These are phyloP conservation scores for Diogma glabrata DNA, from an alignment of 2,888 invertebrate species.

Conservation along the genomic window DNA sequence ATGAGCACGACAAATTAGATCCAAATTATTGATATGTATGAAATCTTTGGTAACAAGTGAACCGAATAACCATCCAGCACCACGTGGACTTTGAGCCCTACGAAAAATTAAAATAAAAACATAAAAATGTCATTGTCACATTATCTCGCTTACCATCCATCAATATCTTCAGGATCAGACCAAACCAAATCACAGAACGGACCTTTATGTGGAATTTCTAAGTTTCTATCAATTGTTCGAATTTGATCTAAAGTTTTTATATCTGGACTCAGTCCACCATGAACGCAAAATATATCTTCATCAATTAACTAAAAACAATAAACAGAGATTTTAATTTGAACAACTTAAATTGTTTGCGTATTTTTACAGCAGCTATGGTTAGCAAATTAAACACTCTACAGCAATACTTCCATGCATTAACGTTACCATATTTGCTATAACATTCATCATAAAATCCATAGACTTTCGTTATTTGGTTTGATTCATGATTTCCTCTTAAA, in stretches of 20 bases:
- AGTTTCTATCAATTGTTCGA: conserved; percentile 85
- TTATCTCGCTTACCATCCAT: too few relatives aligned
- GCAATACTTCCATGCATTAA: conserved; percentile 97
- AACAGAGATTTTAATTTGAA: not conserved
- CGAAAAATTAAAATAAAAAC: too few relatives aligned
- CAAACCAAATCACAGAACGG: conserved; percentile 98
- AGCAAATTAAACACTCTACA: conserved; percentile 96
- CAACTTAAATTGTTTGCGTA: not conserved
- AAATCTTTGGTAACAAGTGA: conserved; percentile 88
- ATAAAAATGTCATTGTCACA: too few relatives aligned
- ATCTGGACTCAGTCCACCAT: conserved; percentile 95
- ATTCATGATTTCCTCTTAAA: conserved; percentile 95
- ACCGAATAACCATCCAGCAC: conserved; percentile 97
- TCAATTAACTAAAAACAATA: conserved; percentile 71
- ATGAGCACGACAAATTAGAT: conserved; percentile 94
- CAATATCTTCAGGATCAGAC: conserved; percentile 98
- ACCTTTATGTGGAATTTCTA: conserved; percentile 97
- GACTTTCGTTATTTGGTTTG: conserved; percentile 96
- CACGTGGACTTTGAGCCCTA: conserved; percentile 86
- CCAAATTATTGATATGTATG: conserved; percentile 83
- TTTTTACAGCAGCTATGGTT: conserved; percentile 86
- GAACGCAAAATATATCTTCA: conserved; percentile 92
- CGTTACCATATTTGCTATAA: conserved; percentile 97
- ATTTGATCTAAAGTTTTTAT: conserved; percentile 96
- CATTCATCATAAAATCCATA: conserved; percentile 99